These are phyloP conservation scores for Synchiropus splendidus DNA, from an alignment of 2,113 vertebrate genomes.

Conservation along the genomic window DNA sequence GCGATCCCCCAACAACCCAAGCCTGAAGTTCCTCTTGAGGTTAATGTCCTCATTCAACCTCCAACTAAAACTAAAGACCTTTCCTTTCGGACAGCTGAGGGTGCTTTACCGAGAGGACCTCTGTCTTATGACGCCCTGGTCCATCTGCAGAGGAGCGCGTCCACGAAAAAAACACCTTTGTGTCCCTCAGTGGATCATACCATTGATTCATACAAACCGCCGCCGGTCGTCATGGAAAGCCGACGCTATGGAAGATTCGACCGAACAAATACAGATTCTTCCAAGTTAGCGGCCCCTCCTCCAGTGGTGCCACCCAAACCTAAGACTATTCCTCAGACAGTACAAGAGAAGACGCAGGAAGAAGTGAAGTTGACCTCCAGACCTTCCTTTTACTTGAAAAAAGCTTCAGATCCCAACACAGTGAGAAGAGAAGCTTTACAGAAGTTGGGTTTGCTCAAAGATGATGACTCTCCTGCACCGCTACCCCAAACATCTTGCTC, in stretches of 20 bases:
- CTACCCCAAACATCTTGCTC: conserved; percentile 2
- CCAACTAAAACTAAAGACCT: conserved; percentile 21
- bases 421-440: conserved; percentile 75
- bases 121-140: conserved; percentile 60
- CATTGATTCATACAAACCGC: conserved; percentile 22
- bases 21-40: conserved; percentile 25
- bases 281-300: conserved; percentile 50
- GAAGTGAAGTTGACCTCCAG: conserved; percentile 6
- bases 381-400: conserved; percentile 20
- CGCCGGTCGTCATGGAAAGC: conserved; percentile 3
- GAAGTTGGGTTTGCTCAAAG: conserved; percentile 79
- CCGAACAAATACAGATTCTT: conserved; percentile 16
- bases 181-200: conserved; percentile 44
- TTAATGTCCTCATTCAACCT: conserved; percentile 32
- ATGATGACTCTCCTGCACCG: conserved; percentile 12
- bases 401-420: conserved; percentile 41
- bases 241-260: conserved; percentile 7
- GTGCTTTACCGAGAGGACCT: conserved; percentile 38
- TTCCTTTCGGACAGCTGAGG: conserved; percentile 15
- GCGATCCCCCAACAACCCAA: conserved; percentile 3
- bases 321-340: conserved; percentile 52
- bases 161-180: conserved; percentile 48
- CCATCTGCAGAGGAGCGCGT: conserved; percentile 50
- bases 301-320: conserved; percentile 75
- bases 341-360: conserved; percentile 59